phyloP scores from a whole-genome alignment of 2,888 invertebrate genomes.

The Calameuta filiformis region DNA sequence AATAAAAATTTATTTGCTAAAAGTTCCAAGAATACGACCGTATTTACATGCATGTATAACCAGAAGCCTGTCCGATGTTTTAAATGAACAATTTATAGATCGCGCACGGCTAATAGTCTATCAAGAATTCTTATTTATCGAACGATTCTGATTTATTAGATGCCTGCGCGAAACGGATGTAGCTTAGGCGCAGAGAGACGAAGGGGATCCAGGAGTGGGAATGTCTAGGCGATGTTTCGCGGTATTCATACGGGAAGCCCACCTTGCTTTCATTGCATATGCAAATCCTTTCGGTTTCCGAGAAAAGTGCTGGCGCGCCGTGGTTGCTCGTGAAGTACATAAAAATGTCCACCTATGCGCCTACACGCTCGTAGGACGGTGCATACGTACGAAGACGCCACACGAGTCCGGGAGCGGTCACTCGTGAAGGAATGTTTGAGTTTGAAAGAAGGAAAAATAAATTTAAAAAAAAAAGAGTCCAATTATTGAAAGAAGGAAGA shows the following conservation, averaged over 20 bases:
- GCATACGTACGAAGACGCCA: neutral
- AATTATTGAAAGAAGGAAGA: neutral
- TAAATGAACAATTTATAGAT: neutral
- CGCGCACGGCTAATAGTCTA: neutral
- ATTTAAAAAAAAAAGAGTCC: neutral
- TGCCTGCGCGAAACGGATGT: neutral
- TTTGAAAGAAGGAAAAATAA: neutral
- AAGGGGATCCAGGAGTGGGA: neutral
- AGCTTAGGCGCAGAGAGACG: neutral
- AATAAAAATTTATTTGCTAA: too few species aligned
- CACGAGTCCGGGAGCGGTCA: neutral
- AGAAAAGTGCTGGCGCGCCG: constrained; percentile 32
- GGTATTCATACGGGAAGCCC: constrained; percentile 26
- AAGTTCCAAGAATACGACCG: too few species aligned
- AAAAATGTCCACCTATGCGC: neutral
- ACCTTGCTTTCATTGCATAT: constrained; percentile 29
- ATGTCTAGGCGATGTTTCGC: constrained; percentile 15
- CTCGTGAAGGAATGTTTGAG: neutral
- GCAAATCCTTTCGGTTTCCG: constrained; percentile 39
- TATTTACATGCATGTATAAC: too few species aligned
- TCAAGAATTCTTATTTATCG: neutral
- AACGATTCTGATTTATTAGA: neutral
- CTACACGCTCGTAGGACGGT: neutral
- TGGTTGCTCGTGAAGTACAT: neutral
- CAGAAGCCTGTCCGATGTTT: too few species aligned